Percentiles rank a stretch among this genome's conserved stretches.
phyloP scores from a whole-genome alignment of 2,888 invertebrate genomes.

The Meteorus cinctellus region DNA sequence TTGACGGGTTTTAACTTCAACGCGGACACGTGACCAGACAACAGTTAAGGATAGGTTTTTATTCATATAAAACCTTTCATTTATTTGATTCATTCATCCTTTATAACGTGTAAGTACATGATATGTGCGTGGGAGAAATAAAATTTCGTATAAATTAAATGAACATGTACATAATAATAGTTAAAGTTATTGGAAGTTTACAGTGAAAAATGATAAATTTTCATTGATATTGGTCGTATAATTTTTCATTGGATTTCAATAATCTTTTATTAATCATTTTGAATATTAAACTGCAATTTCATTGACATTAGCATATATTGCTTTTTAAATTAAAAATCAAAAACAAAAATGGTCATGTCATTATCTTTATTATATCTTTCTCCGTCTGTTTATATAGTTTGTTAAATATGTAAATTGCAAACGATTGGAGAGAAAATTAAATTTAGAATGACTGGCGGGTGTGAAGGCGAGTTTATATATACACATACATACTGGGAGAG shows the following conservation, averaged over 20 bases:
- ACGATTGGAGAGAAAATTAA: conserved; percentile 3
- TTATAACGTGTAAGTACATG: background rate
- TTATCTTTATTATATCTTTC: conserved; percentile 21
- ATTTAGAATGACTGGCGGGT: background rate
- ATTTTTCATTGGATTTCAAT: background rate
- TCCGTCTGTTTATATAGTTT: conserved; percentile 12
- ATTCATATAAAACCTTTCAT: conserved; percentile 23
- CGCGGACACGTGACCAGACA: conserved; percentile 62
- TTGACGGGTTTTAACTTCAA: conserved; percentile 57
- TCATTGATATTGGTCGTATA: no score
- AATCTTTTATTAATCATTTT: background rate
- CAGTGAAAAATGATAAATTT: no score
- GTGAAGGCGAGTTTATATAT: background rate
- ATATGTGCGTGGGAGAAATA: background rate
- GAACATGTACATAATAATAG: no score
- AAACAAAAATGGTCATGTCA: conserved; percentile 4
- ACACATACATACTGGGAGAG: background rate
- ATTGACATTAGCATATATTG: background rate
- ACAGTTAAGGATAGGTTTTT: conserved; percentile 65
- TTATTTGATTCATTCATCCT: conserved; percentile 44
- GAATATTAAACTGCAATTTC: no score
- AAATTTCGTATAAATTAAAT: background rate
- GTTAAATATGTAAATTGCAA: conserved; percentile 14
- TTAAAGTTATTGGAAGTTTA: no score
- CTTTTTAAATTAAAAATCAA: background rate